Percentiles rank a stretch among this genome's conserved stretches.
Evolutionary conservation across 2,113 vertebrate species (phyloP).

Genomic region (Nicator chloris): DNA sequence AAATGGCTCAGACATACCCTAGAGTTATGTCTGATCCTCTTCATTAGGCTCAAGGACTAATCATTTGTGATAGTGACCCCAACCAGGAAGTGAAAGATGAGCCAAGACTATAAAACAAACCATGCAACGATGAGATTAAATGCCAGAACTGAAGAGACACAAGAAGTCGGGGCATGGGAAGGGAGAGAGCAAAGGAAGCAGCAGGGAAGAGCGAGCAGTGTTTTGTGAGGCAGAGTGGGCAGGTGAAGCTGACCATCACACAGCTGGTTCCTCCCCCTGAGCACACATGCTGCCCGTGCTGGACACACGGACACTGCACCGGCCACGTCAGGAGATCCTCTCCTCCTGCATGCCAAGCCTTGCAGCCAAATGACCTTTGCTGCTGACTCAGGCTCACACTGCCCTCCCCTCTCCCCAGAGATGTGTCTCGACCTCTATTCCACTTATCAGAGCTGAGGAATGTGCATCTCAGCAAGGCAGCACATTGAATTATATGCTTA

Average conservation of each 20-base stretch:
- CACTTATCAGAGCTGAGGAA: not conserved
- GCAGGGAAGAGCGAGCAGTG: not conserved
- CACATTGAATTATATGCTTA: not conserved
- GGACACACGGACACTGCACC: not conserved
- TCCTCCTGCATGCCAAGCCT: not conserved
- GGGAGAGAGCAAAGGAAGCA: not conserved
- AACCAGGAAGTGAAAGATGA: not conserved
- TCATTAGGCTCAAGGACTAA: slow-evolving; percentile 30
- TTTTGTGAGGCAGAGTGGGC: not conserved
- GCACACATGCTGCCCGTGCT: accelerated
- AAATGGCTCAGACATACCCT: slow-evolving; percentile 22
- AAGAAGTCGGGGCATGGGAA: not conserved
- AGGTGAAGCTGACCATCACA: not conserved
- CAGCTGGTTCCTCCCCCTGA: not conserved
- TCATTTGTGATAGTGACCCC: not conserved
- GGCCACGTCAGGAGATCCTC: not conserved
- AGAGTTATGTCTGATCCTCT: slow-evolving; percentile 11
- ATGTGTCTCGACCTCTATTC: not conserved
- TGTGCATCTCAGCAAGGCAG: not conserved
- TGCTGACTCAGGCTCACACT: not conserved
- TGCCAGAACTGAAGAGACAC: not conserved
- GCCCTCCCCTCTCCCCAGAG: not conserved
- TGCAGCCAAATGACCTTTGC: slow-evolving; percentile 7
- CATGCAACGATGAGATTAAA: not conserved
- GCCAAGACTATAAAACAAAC: not conserved